Evolutionary conservation across 1,140 invertebrate species (phyloP).

Genomic region (Eubasilissa regina): DNA sequence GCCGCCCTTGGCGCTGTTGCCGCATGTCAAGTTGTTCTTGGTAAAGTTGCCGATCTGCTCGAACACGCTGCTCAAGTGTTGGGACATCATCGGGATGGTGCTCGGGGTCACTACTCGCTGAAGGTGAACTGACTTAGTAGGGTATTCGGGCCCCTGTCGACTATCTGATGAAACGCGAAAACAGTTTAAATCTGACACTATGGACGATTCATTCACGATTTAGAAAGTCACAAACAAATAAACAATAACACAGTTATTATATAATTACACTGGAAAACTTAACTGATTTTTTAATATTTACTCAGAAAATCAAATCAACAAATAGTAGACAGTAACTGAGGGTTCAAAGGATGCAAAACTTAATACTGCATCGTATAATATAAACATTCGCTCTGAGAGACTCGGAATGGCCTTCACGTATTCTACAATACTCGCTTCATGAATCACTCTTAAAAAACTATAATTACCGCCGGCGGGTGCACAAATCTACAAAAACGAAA

Average conservation of each 20-base stretch:
- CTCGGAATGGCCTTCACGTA: conserved; percentile 17
- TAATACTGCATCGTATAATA: neutral
- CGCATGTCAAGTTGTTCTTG: conserved; percentile 69
- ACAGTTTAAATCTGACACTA: neutral
- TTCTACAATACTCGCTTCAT: neutral
- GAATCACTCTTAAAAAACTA: too few species aligned
- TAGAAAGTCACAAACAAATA: neutral
- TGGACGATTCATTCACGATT: neutral
- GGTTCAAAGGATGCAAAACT: too few species aligned
- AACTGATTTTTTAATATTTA: neutral
- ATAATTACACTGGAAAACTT: neutral
- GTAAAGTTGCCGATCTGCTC: conserved; percentile 72
- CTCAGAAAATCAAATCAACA: neutral
- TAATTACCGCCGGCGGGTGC: neutral
- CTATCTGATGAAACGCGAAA: neutral
- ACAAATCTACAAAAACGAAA: neutral
- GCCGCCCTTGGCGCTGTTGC: conserved; percentile 65
- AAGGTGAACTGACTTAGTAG: neutral
- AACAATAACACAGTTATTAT: neutral
- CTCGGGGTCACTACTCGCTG: conserved; percentile 25
- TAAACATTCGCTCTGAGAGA: neutral
- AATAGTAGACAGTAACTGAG: too few species aligned
- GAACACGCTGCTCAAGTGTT: conserved; percentile 70
- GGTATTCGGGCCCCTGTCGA: conserved; percentile 17
- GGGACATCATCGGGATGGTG: conserved; percentile 66